A percentile compares a stretch with the other conserved stretches of the same genome.
These are phyloP conservation scores for Isaurus tuberculatus DNA, from an alignment of 92 coral and sea anemone species.

Conservation along the genomic window DNA sequence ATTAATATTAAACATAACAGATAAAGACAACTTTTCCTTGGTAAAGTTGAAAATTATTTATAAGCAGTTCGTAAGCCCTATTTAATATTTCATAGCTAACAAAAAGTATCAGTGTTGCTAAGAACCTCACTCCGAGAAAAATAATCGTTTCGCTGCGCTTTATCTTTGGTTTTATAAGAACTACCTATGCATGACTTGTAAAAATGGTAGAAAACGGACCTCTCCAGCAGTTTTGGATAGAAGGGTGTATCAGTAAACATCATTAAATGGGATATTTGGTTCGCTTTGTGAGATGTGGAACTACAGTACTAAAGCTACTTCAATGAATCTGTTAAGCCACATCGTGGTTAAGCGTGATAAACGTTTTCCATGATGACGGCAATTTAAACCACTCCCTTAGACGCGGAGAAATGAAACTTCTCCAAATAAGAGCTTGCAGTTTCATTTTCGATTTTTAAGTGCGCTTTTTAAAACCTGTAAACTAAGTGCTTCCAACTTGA, in stretches of 20 bases:
- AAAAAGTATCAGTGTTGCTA: neutral
- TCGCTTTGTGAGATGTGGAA: no score
- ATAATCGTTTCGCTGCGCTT: neutral
- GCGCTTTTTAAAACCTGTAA: neutral
- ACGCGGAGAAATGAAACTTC: neutral
- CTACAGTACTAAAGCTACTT: no score
- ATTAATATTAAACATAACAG: neutral
- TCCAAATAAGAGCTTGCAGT: neutral
- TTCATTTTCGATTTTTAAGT: neutral
- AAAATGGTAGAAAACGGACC: no score
- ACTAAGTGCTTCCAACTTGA: neutral
- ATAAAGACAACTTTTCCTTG: neutral
- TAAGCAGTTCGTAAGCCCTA: slow-evolving; percentile 12
- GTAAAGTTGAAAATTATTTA: slow-evolving; percentile 39
- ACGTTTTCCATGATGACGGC: no score
- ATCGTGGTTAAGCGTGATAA: no score
- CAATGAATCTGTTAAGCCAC: no score
- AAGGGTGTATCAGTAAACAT: no score
- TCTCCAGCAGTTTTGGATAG: no score
- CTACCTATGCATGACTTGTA: no score
- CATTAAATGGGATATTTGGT: no score
- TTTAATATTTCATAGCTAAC: slow-evolving; percentile 35
- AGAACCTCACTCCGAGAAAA: neutral
- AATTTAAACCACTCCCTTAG: no score
- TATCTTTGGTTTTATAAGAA: no score